Evolutionary conservation across 2,888 invertebrate species (phyloP).

Genomic region (Acleris laterana): DNA sequence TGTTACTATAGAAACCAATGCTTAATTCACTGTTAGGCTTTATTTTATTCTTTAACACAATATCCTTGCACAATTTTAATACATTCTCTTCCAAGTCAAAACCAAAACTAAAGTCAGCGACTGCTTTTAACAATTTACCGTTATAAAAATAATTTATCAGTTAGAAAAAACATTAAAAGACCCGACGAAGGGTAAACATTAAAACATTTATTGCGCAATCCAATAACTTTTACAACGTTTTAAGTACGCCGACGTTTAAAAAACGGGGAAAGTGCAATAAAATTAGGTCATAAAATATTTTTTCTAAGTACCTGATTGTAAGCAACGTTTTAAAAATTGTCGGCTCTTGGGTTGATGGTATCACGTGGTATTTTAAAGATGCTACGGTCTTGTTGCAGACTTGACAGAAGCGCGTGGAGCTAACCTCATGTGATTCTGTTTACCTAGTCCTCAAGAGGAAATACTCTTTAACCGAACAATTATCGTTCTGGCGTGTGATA

Average conservation of each 20-base stretch:
- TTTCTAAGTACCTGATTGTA: constrained; percentile 5
- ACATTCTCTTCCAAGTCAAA: not conserved
- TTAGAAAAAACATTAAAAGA: constrained; percentile 1
- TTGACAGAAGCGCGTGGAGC: too few relatives aligned
- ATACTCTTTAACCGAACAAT: too few relatives aligned
- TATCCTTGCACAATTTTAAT: not conserved
- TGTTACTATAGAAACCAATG: too few relatives aligned
- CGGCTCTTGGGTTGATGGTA: too few relatives aligned
- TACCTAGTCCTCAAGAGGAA: too few relatives aligned
- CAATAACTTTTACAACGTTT: constrained; percentile 7
- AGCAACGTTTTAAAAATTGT: not conserved
- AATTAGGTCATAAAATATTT: not conserved
- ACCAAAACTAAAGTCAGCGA: not conserved
- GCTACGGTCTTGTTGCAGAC: too few relatives aligned
- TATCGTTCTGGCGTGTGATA: too few relatives aligned
- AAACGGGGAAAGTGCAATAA: constrained; percentile 5
- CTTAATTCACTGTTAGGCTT: too few relatives aligned
- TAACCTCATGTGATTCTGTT: too few relatives aligned
- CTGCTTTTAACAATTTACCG: not conserved
- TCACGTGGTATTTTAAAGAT: too few relatives aligned
- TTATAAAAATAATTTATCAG: not conserved
- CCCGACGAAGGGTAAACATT: not conserved
- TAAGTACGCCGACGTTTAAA: constrained; percentile 7
- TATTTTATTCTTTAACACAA: too few relatives aligned
- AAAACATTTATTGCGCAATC: constrained; percentile 19